Conservation (phyloP, 2,888 invertebrate species). For the Axea sp. region DNA sequence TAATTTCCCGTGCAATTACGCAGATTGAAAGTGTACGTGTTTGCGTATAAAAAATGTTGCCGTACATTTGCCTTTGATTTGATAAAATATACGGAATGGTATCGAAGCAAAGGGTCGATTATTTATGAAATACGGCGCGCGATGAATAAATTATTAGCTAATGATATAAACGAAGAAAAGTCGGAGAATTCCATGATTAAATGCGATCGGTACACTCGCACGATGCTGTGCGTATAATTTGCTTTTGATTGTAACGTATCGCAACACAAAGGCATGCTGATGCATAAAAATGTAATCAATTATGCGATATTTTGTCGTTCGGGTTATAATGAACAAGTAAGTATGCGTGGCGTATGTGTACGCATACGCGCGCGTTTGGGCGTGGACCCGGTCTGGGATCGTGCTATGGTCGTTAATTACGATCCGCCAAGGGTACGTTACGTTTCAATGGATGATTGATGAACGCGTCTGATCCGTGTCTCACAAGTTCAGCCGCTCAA, state of each 20-base stretch:
- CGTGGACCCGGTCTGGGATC: constrained; percentile 70
- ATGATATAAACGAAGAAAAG: constrained; percentile 30
- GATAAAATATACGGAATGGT: constrained; percentile 30
- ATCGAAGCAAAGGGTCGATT: constrained; percentile 9
- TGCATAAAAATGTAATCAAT: constrained; percentile 48
- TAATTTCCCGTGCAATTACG: background rate
- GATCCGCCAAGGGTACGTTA: constrained; percentile 73
- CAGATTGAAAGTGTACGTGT: constrained; percentile 7
- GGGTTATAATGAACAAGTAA: constrained; percentile 16
- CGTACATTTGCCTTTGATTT: constrained; percentile 5
- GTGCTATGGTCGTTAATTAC: constrained; percentile 76
- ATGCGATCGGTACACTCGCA: background rate
- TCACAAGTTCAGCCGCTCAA: constrained; percentile 52
- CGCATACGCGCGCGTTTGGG: constrained; percentile 66
- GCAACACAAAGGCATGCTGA: background rate
- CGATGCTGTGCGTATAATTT: constrained; percentile 2
- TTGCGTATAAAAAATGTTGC: constrained; percentile 9
- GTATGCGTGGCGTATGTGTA: constrained; percentile 28
- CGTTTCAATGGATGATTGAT: constrained; percentile 78
- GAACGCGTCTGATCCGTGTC: constrained; percentile 69
- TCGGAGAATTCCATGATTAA: constrained; percentile 11
- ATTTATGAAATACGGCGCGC: constrained; percentile 38
- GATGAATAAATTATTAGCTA: constrained; percentile 30
- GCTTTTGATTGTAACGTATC: constrained; percentile 12
- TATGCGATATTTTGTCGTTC: constrained; percentile 44